Conservation (phyloP, 1,140 invertebrate genomes). For the Dendrolimus kikuchii region DNA sequence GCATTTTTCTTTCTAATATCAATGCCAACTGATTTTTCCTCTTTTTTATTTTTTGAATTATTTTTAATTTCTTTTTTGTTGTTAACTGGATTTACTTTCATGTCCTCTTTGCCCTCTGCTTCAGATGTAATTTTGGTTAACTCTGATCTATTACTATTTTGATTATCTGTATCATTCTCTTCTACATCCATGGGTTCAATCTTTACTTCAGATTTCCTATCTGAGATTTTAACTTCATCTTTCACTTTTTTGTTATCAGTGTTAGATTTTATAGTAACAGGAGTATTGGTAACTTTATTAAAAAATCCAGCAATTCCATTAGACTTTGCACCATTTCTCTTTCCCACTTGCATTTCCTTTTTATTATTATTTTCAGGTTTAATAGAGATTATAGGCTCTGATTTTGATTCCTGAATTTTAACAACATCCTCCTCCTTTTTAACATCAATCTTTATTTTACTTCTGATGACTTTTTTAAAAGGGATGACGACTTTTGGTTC, state of each 20-base stretch:
- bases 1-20: conserved; percentile 43
- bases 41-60: conserved; percentile 9
- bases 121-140: too few species aligned
- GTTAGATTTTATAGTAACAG: conserved; percentile 10
- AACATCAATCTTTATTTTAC: conserved; percentile 17
- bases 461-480: conserved; percentile 18
- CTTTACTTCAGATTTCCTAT: conserved; percentile 7
- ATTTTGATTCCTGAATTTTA: conserved; percentile 6
- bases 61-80: conserved; percentile 11
- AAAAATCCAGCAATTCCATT: conserved; percentile 56
- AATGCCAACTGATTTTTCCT: conserved; percentile 16
- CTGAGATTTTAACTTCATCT: conserved; percentile 10
- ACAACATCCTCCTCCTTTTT: conserved; percentile 9
- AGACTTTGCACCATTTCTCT: conserved; percentile 26
- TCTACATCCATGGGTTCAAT: neutral
- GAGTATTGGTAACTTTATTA: conserved; percentile 29
- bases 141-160: too few species aligned
- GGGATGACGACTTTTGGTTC: conserved; percentile 17
- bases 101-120: too few species aligned
- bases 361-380: too few species aligned
- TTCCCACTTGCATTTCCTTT: neutral
- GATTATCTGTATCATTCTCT: too few species aligned
- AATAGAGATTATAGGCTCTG: neutral
- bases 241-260: conserved; percentile 12
- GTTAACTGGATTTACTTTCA: neutral